Percentiles rank a stretch among this genome's conserved stretches.
These are phyloP conservation scores for Nyctalus aviator DNA, from an alignment of 2,797 vertebrate genomes.

Conservation along the genomic window DNA sequence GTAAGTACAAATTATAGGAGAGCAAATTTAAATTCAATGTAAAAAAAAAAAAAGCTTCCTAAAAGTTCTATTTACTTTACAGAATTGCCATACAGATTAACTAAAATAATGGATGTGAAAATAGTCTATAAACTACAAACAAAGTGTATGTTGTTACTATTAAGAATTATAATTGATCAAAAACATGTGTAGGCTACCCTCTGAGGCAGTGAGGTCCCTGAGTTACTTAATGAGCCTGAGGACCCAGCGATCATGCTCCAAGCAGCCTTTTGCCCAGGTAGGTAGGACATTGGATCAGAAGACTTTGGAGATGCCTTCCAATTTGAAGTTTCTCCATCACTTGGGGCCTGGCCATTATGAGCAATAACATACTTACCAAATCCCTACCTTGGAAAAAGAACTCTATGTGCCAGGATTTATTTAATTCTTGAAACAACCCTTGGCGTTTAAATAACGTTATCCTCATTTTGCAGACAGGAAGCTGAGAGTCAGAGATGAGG, in stretches of 20 bases:
- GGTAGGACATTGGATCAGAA: not conserved
- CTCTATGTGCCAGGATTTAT: not conserved
- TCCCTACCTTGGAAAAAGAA: not conserved
- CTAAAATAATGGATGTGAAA: not conserved
- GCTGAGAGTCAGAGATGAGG: not conserved
- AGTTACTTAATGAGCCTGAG: not conserved
- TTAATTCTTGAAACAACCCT: constrained; percentile 16
- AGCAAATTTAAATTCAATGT: not conserved
- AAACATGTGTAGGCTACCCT: not conserved
- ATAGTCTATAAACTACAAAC: constrained; percentile 12
- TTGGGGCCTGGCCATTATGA: not conserved
- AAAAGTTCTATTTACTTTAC: not conserved
- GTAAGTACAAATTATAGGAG: not conserved
- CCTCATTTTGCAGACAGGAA: not conserved
- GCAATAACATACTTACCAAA: not conserved
- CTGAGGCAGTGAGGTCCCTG: not conserved
- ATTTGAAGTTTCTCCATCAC: not conserved
- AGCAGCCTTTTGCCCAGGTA: not conserved
- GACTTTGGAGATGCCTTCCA: not conserved
- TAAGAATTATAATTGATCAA: constrained; percentile 4
- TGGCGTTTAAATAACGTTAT: not conserved
- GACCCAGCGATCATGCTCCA: not conserved
- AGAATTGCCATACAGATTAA: not conserved
- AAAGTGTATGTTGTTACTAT: not conserved
- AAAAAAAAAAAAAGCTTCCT: not conserved